Conservation (phyloP, 2,797 vertebrate genomes). For the Phyllotis vaccarum region DNA sequence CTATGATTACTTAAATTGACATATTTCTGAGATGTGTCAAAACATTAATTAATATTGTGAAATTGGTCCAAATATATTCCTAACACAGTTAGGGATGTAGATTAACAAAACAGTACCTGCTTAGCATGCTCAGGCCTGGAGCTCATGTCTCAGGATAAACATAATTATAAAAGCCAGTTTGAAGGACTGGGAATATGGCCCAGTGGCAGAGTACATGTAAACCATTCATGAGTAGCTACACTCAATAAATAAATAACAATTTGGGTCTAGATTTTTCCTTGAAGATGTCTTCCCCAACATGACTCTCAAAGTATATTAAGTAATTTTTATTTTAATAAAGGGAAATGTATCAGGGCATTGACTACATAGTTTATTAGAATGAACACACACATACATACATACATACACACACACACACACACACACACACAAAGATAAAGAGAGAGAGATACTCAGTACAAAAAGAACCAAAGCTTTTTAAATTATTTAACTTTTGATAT, state of each 20-base stretch:
- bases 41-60: not conserved
- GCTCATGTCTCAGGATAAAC: not conserved
- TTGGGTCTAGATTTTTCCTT: not conserved
- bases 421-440: no score
- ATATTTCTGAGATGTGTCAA: not conserved
- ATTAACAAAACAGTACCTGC: no score
- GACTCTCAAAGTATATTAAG: not conserved
- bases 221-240: not conserved
- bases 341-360: not conserved
- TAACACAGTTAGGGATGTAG: not conserved
- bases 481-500: not conserved
- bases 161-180: not conserved
- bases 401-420: no score
- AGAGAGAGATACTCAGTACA: not conserved
- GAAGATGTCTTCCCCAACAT: not conserved
- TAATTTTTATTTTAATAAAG: not conserved
- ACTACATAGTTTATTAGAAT: not conserved
- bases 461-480: not conserved
- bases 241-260: not conserved
- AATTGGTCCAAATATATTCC: conserved; percentile 7
- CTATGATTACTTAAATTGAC: not conserved
- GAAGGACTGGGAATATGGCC: not conserved
- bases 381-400: no score
- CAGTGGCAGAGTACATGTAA: not conserved
- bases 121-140: not conserved